Base-by-base conservation (phyloP, 2,113 vertebrate species). In the Telmatochromis brichardi region DNA sequence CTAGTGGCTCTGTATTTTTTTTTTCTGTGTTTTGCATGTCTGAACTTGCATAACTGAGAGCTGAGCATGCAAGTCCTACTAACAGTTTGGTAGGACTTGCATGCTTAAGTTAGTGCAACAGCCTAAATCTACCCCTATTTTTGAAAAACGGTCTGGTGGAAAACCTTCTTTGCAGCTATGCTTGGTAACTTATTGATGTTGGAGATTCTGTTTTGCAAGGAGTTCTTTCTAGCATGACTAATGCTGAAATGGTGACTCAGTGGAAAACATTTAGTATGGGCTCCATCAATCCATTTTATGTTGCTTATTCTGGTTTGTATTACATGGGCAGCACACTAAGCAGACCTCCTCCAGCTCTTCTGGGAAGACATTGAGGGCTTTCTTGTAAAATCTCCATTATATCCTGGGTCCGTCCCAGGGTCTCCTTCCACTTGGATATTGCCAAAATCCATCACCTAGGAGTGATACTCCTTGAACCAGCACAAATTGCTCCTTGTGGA, bases 151-250 rank as follows among this genome's bases (percentile, higher is more conserved):
- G 9, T 78, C 26, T 8, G 6, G 2, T 51, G 10, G 26, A 78
- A 47, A 78, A 31, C 15, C 2, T 78, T 50, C 42, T 28, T 50
- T 78, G 26, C 14, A 47, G 73, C 17, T 78, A 8, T 31, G 26
- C 47, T 78, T 51, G 26, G 73, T 31, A 78, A 78, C 15, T 78
- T 51, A 78, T 78, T 78, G 23, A 7, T 50, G 15, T 19, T 76
- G 42, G 15, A 78, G 42, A 78, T 50, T 78, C 23, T 78, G 42
- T 47, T 78, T 28, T 31, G 42, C 15, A 51, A 78, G 26, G 26
- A 33, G 45, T 12, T 51, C 17, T 51, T 19, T 78, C 13, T n/a
- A 50, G 26, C 28, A 47, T 78, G 17, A 33, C 26, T 13, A 50
- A 78, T 33, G 73, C 17, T 78, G 17, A 78, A 51, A 51, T n/a